Evolutionary conservation across 2,888 invertebrate genomes (phyloP), one percentile per base, ranked within the genome.

Genomic region (Spialia ferax): DNA sequence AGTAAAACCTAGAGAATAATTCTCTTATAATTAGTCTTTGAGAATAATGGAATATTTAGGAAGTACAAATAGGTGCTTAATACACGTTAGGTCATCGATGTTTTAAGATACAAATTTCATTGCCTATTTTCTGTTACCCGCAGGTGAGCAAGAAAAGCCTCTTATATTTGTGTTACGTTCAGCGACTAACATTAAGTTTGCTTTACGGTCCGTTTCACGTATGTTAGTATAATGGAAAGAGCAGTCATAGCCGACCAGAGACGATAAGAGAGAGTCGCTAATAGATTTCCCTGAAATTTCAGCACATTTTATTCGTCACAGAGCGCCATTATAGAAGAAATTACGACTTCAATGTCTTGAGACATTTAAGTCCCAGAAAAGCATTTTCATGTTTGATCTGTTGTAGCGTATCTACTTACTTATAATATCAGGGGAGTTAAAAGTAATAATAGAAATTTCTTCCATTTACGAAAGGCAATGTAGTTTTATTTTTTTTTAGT

Each of bases 201-300:
- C 20, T 38, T 59, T 59, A 45, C n/a, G 42, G 26, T 57, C 38
- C 8, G 26, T 59, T 59, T 59, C 23, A 42, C 42, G 42, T 59
- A 15, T 15, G 1, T 59, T 45, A 59, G 59, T 59, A 26, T 59
- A 59, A 59, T 59, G 59, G 42, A 32, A 13, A 26, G 35, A 15
- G 23, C 59, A 23, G 23, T 59, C 42, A 59, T 59, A 45, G 59
- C 42, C 23, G 15, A 59, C 59, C 23, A 26, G 59, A 57, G 35
- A 23, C 57, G 38, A 38, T 38, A 57, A 42, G n/a, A 42, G 38
- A 20, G n/a, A 22, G 42, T 0, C 7, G 59, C 22, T 59, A 42
- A 42, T 59, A 59, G 42, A 42, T 56, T 15, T 20, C 56, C 42
- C 42, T 59, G 42, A 42, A 42, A 59, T 23, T 42, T 6, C 42